Conservation (phyloP, 2,888 invertebrate genomes). For the Pandemis corylana region DNA sequence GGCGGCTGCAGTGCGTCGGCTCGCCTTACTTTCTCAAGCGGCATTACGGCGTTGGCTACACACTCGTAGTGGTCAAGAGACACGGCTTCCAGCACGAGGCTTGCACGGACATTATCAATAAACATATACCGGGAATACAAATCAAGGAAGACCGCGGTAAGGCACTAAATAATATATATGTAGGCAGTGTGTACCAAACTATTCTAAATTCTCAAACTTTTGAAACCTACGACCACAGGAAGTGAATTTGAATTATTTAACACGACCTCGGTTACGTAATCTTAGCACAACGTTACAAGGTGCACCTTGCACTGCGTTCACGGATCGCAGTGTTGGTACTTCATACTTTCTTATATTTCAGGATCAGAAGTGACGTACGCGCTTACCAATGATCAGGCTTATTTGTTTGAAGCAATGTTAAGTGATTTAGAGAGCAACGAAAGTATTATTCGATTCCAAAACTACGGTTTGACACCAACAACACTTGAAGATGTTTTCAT, state of each 20-base stretch:
- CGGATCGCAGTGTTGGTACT: too few relatives aligned
- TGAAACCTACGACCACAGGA: neutral
- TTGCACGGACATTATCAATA: slow-evolving; percentile 85
- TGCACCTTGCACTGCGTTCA: too few relatives aligned
- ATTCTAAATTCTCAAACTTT: neutral
- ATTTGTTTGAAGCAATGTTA: slow-evolving; percentile 88
- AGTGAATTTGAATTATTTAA: too few relatives aligned
- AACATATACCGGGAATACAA: slow-evolving; percentile 87
- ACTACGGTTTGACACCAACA: slow-evolving; percentile 93
- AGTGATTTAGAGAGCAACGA: slow-evolving; percentile 87
- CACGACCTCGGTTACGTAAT: too few relatives aligned
- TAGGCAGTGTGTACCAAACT: too few relatives aligned
- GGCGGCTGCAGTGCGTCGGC: slow-evolving; percentile 91
- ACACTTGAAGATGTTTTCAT: slow-evolving; percentile 96
- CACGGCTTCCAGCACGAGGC: slow-evolving; percentile 60
- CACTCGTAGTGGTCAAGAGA: slow-evolving; percentile 86
- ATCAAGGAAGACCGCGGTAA: slow-evolving; percentile 84
- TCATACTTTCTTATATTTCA: slow-evolving; percentile 50
- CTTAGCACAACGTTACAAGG: too few relatives aligned
- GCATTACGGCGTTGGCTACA: slow-evolving; percentile 94
- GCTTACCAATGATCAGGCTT: slow-evolving; percentile 86
- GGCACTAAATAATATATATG: slow-evolving; percentile 13
- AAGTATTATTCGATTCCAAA: slow-evolving; percentile 86
- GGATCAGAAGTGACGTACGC: slow-evolving; percentile 90
- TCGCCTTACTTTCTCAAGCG: slow-evolving; percentile 93